Percentiles rank a stretch among this genome's conserved stretches.
phyloP scores from a whole-genome alignment of 2,113 vertebrate species.

The Rattus rattus region DNA sequence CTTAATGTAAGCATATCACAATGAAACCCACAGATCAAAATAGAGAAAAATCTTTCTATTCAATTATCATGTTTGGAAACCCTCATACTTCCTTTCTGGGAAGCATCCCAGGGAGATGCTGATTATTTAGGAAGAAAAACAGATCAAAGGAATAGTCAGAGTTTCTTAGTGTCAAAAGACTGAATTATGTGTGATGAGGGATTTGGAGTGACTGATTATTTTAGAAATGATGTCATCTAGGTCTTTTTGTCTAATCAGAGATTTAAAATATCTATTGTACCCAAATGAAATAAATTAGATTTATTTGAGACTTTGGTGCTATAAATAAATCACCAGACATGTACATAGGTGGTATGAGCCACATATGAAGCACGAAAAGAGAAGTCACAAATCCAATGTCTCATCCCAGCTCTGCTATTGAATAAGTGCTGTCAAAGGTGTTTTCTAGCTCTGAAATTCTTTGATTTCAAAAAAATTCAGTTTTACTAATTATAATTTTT shows the following conservation, averaged over 20 bases:
- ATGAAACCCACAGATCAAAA: constrained; percentile 42
- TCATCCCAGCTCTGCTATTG: not conserved
- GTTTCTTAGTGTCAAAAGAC: constrained; percentile 34
- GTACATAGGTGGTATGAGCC: not conserved
- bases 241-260: constrained; percentile 53
- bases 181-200: constrained; percentile 40
- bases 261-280: constrained; percentile 59
- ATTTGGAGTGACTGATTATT: constrained; percentile 44
- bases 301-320: constrained; percentile 30
- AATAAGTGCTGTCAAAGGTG: not conserved
- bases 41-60: not conserved
- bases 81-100: constrained; percentile 24
- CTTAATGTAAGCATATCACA: constrained; percentile 65
- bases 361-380: constrained; percentile 35
- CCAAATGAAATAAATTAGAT: constrained; percentile 38
- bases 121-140: not conserved
- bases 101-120: not conserved
- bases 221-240: constrained; percentile 63
- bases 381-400: not conserved
- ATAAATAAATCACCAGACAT: not conserved
- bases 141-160: constrained; percentile 21
- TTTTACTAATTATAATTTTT: constrained; percentile 1
- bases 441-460: constrained; percentile 1
- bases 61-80: constrained; percentile 54
- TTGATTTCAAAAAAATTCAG: constrained; percentile 38